These are phyloP conservation scores for Pterocles burchelli DNA, from an alignment of 2,113 vertebrate species.

Conservation along the genomic window DNA sequence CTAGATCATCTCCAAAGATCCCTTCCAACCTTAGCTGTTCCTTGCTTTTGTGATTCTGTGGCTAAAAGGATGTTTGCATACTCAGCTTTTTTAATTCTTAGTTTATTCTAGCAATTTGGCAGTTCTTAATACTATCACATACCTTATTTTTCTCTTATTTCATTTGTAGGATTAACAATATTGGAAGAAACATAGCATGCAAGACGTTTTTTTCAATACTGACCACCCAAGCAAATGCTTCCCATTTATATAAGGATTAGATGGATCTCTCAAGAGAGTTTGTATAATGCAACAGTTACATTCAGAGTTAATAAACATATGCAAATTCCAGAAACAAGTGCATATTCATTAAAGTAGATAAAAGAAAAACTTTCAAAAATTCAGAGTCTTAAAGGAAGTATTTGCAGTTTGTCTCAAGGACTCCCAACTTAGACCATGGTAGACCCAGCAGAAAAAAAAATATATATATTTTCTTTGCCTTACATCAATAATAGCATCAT, in stretches of 20 bases:
- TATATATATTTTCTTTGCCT: neutral
- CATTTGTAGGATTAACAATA: neutral
- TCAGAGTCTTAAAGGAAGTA: neutral
- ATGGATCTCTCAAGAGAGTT: neutral
- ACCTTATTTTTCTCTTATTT: neutral
- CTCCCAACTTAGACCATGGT: neutral
- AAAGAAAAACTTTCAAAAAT: neutral
- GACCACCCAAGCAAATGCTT: neutral
- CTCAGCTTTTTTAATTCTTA: neutral
- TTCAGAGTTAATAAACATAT: neutral
- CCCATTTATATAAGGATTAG: neutral
- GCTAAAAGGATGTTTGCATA: neutral
- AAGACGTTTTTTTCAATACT: neutral
- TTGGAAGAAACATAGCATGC: neutral
- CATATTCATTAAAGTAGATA: neutral
- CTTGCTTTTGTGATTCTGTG: neutral
- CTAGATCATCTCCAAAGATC: neutral
- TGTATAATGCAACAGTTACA: neutral
- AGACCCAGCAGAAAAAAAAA: neutral
- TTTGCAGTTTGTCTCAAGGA: neutral
- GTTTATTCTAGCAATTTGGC: neutral
- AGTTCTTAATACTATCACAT: neutral
- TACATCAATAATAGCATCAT: neutral
- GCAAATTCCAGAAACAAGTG: neutral
- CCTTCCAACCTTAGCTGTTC: neutral